phyloP scores from a whole-genome alignment of 1,140 invertebrate genomes.

The Meloidogyne exigua region DNA sequence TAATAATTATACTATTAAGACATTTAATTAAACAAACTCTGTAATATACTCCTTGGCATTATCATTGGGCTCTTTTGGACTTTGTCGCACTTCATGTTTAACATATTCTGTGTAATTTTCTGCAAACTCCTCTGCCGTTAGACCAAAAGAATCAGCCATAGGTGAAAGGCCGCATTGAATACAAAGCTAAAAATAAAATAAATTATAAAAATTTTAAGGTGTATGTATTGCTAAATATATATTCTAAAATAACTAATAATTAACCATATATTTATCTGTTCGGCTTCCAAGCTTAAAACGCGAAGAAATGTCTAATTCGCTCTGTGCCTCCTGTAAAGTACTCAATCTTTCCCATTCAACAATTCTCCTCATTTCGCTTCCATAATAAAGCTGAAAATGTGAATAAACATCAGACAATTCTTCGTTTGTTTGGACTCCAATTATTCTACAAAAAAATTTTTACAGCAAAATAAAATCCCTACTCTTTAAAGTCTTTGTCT shows the following conservation, averaged over 20 bases:
- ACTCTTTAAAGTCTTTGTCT: conserved; percentile 45
- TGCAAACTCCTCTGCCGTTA: conserved; percentile 91
- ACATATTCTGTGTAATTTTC: conserved; percentile 88
- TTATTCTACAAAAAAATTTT: conserved; percentile 31
- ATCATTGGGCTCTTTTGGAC: conserved; percentile 69
- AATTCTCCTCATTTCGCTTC: conserved; percentile 43
- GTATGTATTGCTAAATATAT: neutral
- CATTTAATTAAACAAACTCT: conserved; percentile 21
- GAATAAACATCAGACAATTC: conserved; percentile 47
- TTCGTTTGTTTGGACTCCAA: conserved; percentile 41
- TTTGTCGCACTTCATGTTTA: conserved; percentile 92
- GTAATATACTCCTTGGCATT: conserved; percentile 44
- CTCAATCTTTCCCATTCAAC: conserved; percentile 40
- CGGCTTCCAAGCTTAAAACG: conserved; percentile 80
- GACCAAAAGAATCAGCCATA: conserved; percentile 73
- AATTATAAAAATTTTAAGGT: neutral
- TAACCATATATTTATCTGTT: conserved; percentile 75
- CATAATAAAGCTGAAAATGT: conserved; percentile 50
- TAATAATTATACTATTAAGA: neutral
- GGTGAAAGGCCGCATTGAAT: conserved; percentile 50
- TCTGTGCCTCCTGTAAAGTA: conserved; percentile 59
- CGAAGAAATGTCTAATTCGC: conserved; percentile 69
- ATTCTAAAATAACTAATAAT: conserved; percentile 2
- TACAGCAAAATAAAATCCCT: conserved; percentile 7
- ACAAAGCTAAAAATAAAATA: conserved; percentile 32